These are phyloP conservation scores for Drosophila micromelanica DNA, from an alignment of 1,140 invertebrate species.

Conservation along the genomic window DNA sequence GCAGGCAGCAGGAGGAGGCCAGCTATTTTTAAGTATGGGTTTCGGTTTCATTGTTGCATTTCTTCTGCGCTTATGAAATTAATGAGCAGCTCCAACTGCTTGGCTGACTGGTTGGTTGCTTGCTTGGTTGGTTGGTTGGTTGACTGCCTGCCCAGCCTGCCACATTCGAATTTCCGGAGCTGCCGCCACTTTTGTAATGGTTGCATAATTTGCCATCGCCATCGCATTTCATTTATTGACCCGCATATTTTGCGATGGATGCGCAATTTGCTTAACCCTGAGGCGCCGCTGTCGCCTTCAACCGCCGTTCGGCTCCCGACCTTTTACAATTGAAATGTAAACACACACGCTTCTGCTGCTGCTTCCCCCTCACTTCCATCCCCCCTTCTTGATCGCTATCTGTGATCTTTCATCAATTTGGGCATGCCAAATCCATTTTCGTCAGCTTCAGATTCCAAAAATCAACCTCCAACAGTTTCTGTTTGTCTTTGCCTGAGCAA, in stretches of 20 bases:
- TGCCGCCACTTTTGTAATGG: conserved; percentile 14
- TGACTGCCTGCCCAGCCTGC: background rate
- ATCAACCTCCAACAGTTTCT: conserved; percentile 30
- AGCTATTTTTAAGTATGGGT: conserved; percentile 82
- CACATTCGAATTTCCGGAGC: background rate
- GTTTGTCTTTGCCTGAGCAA: conserved; percentile 41
- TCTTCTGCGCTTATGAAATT: conserved; percentile 81
- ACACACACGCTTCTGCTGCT: conserved; percentile 37
- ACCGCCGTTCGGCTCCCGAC: conserved; percentile 41
- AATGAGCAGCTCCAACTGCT: conserved; percentile 68
- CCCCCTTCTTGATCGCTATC: background rate
- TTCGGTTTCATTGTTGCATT: conserved; percentile 83
- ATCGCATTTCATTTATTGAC: conserved; percentile 69
- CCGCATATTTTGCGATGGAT: conserved; percentile 68
- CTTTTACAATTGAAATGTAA: conserved; percentile 79
- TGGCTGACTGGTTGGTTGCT: conserved; percentile 16
- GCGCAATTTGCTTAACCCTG: conserved; percentile 61
- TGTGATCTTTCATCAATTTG: conserved; percentile 20
- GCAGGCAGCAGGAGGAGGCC: conserved; percentile 12
- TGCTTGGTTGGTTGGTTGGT: too few relatives aligned
- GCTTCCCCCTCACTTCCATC: background rate
- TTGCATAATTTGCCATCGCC: conserved; percentile 66
- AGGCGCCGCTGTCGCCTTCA: conserved; percentile 50
- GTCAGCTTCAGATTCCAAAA: conserved; percentile 16
- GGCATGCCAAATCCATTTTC: conserved; percentile 43